Percentiles rank a stretch among this genome's conserved stretches.
These are phyloP conservation scores for Garrulus glandarius DNA, from an alignment of 2,797 vertebrate species.

Conservation along the genomic window DNA sequence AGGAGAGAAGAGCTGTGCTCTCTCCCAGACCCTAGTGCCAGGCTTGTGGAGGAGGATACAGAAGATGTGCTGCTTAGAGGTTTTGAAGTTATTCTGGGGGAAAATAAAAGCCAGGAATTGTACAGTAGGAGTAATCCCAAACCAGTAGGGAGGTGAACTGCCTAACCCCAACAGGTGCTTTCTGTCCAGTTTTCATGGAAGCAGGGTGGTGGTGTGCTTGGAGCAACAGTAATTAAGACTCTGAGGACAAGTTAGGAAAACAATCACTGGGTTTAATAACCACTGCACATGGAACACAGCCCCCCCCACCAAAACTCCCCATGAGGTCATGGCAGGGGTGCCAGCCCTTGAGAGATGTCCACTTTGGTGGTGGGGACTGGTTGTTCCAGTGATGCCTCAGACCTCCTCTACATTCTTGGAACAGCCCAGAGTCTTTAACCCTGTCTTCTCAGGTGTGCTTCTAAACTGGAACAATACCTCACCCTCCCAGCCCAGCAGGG, in stretches of 20 bases:
- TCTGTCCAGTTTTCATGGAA: not conserved
- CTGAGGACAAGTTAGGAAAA: constrained; percentile 35
- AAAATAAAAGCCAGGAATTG: not conserved
- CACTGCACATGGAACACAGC: not conserved
- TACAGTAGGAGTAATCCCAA: not conserved
- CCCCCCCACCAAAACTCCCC: not conserved
- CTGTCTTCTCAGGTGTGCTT: not conserved
- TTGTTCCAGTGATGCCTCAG: not conserved
- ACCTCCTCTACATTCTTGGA: not conserved
- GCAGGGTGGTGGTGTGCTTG: not conserved
- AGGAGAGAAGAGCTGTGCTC: not conserved
- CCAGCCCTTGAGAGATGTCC: not conserved
- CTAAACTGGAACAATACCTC: not conserved
- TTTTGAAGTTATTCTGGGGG: not conserved
- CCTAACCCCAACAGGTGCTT: constrained; percentile 51
- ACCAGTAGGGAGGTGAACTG: not conserved
- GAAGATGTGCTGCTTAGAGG: not conserved
- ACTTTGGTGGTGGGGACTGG: not conserved
- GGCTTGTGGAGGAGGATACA: not conserved
- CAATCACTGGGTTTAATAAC: constrained; percentile 17
- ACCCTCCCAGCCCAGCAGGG: not conserved
- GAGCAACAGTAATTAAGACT: constrained; percentile 40
- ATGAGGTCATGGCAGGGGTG: fast-evolving
- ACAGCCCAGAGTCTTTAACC: not conserved
- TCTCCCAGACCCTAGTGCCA: not conserved